Percentiles rank a stretch among this genome's conserved stretches.
These are phyloP conservation scores for Chironomus tentans DNA, from an alignment of 2,888 invertebrate genomes.

Conservation along the genomic window DNA sequence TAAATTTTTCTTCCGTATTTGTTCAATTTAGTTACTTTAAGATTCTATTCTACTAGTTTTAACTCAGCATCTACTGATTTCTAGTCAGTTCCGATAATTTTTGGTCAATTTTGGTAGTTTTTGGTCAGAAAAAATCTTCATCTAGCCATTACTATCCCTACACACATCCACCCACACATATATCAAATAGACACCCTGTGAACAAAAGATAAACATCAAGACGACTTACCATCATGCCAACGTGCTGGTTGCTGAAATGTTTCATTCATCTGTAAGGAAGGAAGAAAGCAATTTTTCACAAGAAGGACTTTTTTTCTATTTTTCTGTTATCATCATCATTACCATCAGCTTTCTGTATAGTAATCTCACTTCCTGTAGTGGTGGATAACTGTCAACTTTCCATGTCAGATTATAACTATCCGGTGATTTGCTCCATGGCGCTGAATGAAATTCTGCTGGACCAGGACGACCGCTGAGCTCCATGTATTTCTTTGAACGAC, in stretches of 20 bases:
- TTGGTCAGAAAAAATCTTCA: too few relatives aligned
- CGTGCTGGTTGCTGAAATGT: conserved; percentile 60
- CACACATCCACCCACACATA: too few relatives aligned
- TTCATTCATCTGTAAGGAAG: conserved; percentile 53
- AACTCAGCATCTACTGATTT: too few relatives aligned
- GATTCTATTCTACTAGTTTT: too few relatives aligned
- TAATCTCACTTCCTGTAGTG: conserved; percentile 58
- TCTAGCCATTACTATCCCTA: too few relatives aligned
- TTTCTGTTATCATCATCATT: conserved; percentile 19
- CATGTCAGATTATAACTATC: conserved; percentile 58
- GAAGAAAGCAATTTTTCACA: not conserved
- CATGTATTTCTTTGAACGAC: conserved; percentile 59
- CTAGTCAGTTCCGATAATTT: too few relatives aligned
- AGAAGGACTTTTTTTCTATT: conserved; percentile 31
- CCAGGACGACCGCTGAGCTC: conserved; percentile 62
- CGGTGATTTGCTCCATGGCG: conserved; percentile 52
- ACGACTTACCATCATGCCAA: conserved; percentile 49
- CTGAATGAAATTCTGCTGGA: conserved; percentile 58
- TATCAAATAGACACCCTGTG: not conserved
- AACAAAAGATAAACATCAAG: not conserved
- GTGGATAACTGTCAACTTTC: conserved; percentile 64
- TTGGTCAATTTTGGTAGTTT: too few relatives aligned
- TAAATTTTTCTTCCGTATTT: too few relatives aligned
- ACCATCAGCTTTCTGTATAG: conserved; percentile 61
- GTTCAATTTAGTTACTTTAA: too few relatives aligned